A percentile compares a stretch with the other conserved stretches of the same genome.
Evolutionary conservation across 1,140 invertebrate genomes (phyloP).

Genomic region (Tigriopus japonicus): DNA sequence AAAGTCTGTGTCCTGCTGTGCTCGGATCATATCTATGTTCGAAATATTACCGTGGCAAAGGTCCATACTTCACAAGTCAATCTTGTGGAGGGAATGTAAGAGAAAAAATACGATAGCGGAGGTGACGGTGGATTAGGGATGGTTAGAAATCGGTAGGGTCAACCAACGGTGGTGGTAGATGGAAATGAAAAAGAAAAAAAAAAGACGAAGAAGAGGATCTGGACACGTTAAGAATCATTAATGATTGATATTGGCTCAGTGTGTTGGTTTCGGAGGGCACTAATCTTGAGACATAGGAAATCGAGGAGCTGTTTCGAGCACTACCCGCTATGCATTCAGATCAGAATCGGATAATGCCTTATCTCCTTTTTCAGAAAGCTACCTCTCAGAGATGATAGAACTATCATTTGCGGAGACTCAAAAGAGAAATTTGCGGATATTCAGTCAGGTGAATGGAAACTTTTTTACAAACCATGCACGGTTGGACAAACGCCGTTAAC

Average conservation of each 20-base stretch:
- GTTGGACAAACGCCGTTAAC: neutral
- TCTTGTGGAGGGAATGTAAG: no score
- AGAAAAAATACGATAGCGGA: no score
- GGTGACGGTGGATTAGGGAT: no score
- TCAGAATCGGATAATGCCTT: neutral
- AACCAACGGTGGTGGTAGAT: neutral
- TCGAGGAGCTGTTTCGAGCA: neutral
- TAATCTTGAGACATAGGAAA: neutral
- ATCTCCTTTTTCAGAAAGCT: neutral
- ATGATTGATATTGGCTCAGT: no score
- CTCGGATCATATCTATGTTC: conserved; percentile 4
- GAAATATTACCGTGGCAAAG: neutral
- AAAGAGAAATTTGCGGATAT: neutral
- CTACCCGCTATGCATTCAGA: neutral
- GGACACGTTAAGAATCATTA: no score
- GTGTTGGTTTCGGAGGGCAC: no score
- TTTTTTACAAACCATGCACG: neutral
- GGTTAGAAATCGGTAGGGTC: neutral
- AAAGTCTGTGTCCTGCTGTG: conserved; percentile 11
- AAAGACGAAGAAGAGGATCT: no score
- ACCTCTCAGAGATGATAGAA: neutral
- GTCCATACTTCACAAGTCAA: no score
- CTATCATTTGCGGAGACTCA: neutral
- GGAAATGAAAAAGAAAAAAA: neutral
- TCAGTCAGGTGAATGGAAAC: neutral